These are phyloP conservation scores for Patagioenas fasciata DNA, from an alignment of 2,113 vertebrate genomes.

Conservation along the genomic window DNA sequence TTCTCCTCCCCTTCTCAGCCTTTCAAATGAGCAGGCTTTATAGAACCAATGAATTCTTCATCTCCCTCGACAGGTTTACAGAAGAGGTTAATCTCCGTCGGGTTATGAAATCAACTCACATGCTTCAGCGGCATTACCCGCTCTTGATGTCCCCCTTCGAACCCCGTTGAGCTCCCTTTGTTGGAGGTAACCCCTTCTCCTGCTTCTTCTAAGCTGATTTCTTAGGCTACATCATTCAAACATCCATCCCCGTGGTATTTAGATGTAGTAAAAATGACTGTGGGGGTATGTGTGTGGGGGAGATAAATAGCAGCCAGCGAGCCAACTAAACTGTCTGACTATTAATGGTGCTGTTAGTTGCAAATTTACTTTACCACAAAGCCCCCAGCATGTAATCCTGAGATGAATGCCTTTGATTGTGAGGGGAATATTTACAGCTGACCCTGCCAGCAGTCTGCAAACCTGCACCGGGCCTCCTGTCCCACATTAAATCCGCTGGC, in stretches of 20 bases:
- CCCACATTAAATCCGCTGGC: constrained; percentile 43
- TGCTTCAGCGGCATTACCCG: neutral
- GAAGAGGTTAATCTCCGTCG: neutral
- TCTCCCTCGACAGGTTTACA: neutral
- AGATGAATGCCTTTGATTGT: constrained; percentile 62
- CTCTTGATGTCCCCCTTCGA: neutral
- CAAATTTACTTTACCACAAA: constrained; percentile 57
- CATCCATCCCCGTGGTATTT: neutral
- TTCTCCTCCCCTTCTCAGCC: neutral
- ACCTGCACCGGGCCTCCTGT: constrained; percentile 46
- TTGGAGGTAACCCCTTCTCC: constrained; percentile 25
- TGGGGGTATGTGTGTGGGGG: neutral
- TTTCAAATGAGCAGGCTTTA: neutral
- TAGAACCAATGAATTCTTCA: neutral
- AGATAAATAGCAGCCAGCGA: constrained; percentile 7
- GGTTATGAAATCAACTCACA: constrained; percentile 61
- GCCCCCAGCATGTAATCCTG: constrained; percentile 58
- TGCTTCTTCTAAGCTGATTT: constrained; percentile 36
- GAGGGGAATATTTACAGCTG: constrained; percentile 54
- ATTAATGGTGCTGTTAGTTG: constrained; percentile 45
- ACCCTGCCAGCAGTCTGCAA: constrained; percentile 48
- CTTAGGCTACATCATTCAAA: constrained; percentile 23
- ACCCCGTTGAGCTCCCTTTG: neutral
- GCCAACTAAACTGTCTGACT: constrained; percentile 39
- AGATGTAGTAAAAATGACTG: constrained; percentile 42